Percentiles rank a stretch among this genome's conserved stretches.
phyloP scores from a whole-genome alignment of 2,888 invertebrate species.

The Nezara viridula region DNA sequence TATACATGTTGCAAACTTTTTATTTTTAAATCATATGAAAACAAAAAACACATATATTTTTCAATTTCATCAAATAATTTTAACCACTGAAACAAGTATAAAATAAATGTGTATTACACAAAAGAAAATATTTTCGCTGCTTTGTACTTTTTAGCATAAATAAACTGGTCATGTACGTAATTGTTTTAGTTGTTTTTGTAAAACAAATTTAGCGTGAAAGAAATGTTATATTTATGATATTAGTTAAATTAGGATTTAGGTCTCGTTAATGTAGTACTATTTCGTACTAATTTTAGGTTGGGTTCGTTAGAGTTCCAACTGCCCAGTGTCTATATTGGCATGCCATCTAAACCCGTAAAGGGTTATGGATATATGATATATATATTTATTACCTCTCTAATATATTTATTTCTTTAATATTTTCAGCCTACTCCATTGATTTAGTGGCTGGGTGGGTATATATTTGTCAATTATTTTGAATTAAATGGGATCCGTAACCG shows the following conservation, averaged over 20 bases:
- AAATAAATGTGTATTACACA: too few species aligned
- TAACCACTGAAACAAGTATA: too few species aligned
- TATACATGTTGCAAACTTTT: too few species aligned
- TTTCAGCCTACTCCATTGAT: too few species aligned
- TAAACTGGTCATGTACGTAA: neutral
- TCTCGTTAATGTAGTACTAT: neutral
- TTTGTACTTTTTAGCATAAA: neutral
- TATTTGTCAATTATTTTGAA: too few species aligned
- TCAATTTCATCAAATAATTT: too few species aligned
- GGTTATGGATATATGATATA: slow-evolving; percentile 29
- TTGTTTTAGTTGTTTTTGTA: neutral
- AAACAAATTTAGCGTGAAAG: neutral
- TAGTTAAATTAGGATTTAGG: neutral
- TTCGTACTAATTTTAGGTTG: neutral
- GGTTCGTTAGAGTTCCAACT: neutral
- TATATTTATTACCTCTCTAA: neutral
- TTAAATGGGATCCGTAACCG: too few species aligned
- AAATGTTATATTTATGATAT: neutral
- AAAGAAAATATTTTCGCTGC: neutral
- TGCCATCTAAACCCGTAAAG: slow-evolving; percentile 2
- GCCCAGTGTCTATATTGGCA: neutral
- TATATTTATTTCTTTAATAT: too few species aligned
- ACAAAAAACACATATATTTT: too few species aligned
- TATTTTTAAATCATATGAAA: too few species aligned
- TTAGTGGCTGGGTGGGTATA: too few species aligned